Conservation (phyloP, 2,888 invertebrate genomes). For the Spodoptera exigua region DNA sequence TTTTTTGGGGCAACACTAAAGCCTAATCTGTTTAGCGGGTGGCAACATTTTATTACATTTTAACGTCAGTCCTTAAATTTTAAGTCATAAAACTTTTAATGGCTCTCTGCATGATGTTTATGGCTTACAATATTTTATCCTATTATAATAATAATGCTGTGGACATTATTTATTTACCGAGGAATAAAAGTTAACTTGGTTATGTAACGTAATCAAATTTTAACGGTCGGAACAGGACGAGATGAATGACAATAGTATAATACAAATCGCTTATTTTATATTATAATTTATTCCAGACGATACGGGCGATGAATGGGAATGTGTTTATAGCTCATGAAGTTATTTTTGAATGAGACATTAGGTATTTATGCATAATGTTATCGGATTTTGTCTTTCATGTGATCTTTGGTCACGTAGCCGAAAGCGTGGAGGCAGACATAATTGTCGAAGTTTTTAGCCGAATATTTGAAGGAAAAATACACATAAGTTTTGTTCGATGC, state of each 20-base stretch:
- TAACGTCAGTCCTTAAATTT: conserved; percentile 76
- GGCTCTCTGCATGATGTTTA: conserved; percentile 76
- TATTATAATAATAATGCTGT: conserved; percentile 69
- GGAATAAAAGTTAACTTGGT: conserved; percentile 47
- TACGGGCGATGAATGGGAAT: conserved; percentile 38
- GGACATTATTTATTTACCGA: conserved; percentile 56
- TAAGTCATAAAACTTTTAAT: conserved; percentile 76
- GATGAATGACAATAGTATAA: conserved; percentile 43
- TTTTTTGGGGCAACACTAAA: conserved; percentile 35
- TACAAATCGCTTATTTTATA: conserved; percentile 34
- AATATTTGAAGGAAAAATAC: no score
- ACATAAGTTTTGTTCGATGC: no score
- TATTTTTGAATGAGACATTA: conserved; percentile 31
- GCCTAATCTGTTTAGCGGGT: conserved; percentile 64
- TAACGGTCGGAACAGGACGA: conserved; percentile 50
- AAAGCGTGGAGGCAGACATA: no score
- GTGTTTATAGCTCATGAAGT: conserved; percentile 33
- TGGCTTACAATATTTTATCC: conserved; percentile 75
- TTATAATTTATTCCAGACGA: conserved; percentile 46
- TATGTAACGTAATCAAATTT: conserved; percentile 51
- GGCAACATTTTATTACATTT: conserved; percentile 76
- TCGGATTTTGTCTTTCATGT: no score
- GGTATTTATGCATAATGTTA: neutral
- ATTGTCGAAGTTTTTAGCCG: no score
- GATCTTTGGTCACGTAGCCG: no score